These are phyloP conservation scores for Thunnus thynnus DNA, from an alignment of 2,113 vertebrate species.

Conservation along the genomic window DNA sequence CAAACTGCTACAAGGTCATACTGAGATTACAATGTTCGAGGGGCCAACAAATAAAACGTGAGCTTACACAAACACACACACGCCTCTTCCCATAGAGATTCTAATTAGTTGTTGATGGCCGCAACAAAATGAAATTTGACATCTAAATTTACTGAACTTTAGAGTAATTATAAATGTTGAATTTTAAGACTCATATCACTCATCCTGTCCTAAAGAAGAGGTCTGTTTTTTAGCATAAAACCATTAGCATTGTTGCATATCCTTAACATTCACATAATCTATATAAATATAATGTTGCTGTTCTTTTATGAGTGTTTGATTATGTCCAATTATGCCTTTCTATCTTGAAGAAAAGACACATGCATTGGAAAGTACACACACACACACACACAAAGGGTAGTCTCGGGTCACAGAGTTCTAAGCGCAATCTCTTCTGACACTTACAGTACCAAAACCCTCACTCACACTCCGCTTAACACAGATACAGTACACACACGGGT, in stretches of 20 bases:
- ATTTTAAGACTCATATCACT: too few species aligned
- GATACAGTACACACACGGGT: slow-evolving; percentile 33
- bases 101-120: slow-evolving; percentile 6
- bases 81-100: background rate
- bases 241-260: background rate
- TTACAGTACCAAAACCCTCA: slow-evolving; percentile 61
- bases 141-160: background rate
- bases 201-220: too few species aligned
- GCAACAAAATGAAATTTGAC: background rate
- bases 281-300: background rate
- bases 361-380: slow-evolving; percentile 26
- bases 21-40: slow-evolving; percentile 43
- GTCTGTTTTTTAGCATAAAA: too few species aligned
- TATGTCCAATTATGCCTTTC: slow-evolving; percentile 27
- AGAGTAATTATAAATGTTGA: background rate
- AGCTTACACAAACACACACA: slow-evolving; percentile 38
- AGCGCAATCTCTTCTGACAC: slow-evolving; percentile 61
- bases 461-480: slow-evolving; percentile 49
- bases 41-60: slow-evolving; percentile 32
- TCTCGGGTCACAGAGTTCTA: slow-evolving; percentile 58
- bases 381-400: slow-evolving; percentile 31
- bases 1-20: slow-evolving; percentile 63
- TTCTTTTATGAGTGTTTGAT: background rate
- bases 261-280: background rate
- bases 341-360: slow-evolving; percentile 8